Base-by-base conservation (phyloP, 2,888 invertebrate genomes). In the Operophtera brumata region DNA sequence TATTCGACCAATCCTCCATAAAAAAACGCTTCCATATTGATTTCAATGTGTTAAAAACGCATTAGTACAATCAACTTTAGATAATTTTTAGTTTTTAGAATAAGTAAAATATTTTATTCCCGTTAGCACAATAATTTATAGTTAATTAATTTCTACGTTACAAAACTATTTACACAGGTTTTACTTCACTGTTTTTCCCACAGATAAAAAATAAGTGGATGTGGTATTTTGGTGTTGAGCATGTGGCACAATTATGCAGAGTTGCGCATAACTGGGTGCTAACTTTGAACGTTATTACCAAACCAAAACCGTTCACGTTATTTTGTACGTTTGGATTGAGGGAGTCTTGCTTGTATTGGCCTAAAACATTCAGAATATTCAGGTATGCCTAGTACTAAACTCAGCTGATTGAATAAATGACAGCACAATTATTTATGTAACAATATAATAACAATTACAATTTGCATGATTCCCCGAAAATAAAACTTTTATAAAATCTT, bases 11-110 rank as follows among this genome's bases (percentile, higher is more conserved):
- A 74, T 77, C 80, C 81, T 78, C 65, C 64, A 44, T 42, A 50
- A 62, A 66, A 20, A 20, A 63, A 78, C 67, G 76, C 81, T 82
- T 84, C 78, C 78, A 79, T 71, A 35, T 69, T 61, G 57, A 59
- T 65, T 71, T 71, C 70, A 69, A 64, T 65, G 62, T 69, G 72
- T 68, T 68, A 68, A 70, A 75, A 63, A 66, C 67, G 72, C 72
- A 70, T 82, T 82, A 87, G 86, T 86, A 88, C 86, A 88, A 87
- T 84, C 77, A 66, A 75, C 71, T 46, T 45, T 47, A 57, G 50
- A 57, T 13, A 56, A 43, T 20, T 34, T 5, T 65, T 80, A 80
- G 82, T 62, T 67, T 76, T 74, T 80, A 79, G 74, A 68, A 57
- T 68, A 72, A 71, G 40, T 25, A 39, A 50, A 46, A 47, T 46